Evolutionary conservation across 2,888 invertebrate genomes (phyloP).

Genomic region (Agrotis exclamationis): DNA sequence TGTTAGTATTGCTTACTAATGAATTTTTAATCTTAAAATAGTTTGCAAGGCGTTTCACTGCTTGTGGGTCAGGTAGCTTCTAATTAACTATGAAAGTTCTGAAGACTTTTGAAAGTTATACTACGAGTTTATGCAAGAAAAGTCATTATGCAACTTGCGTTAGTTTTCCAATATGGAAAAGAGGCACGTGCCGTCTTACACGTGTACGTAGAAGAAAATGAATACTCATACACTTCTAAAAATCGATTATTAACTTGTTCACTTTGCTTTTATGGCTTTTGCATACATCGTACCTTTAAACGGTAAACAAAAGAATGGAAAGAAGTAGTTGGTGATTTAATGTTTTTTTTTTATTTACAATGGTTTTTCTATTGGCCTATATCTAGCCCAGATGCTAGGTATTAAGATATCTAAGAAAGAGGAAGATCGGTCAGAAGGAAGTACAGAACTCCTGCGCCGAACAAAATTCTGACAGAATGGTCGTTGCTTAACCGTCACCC

Average conservation of each 20-base stretch:
- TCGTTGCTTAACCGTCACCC: no score
- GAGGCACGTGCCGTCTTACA: neutral
- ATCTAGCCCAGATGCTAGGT: no score
- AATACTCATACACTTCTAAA: neutral
- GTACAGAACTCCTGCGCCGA: no score
- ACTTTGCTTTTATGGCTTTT: neutral
- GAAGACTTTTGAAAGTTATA: neutral
- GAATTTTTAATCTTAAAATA: neutral
- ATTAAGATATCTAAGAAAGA: no score
- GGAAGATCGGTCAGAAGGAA: no score
- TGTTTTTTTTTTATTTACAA: no score
- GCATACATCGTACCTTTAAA: neutral
- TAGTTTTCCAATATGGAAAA: neutral
- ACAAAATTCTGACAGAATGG: no score
- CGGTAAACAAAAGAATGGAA: neutral
- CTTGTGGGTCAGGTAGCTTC: neutral
- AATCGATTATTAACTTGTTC: neutral
- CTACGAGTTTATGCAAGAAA: neutral
- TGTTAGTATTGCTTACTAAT: slow-evolving; percentile 11
- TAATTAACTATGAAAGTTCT: neutral
- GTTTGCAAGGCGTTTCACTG: neutral
- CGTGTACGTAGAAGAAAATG: no score
- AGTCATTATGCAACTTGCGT: neutral
- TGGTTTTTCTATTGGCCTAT: no score
- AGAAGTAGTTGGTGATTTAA: neutral